Evolutionary conservation across 1,140 invertebrate species (phyloP).

Genomic region (Atta colombica): DNA sequence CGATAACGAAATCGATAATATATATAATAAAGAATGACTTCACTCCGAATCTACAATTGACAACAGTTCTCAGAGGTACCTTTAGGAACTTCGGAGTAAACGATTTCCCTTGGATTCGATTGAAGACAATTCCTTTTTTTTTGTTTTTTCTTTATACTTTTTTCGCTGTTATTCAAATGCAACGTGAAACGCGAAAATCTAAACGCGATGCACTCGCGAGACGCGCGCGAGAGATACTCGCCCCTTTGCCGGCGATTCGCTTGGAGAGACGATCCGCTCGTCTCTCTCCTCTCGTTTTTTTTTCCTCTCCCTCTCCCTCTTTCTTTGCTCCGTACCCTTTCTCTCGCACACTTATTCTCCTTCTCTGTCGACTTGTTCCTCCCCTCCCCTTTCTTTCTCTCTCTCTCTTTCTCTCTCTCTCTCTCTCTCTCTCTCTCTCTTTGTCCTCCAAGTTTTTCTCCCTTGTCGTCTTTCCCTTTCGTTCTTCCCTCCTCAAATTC

Average conservation of each 20-base stretch:
- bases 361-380: not conserved
- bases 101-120: not conserved
- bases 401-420: not conserved
- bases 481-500: not conserved
- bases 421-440: not conserved
- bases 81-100: not conserved
- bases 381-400: not conserved
- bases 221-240: constrained; percentile 1
- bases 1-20: constrained; percentile 23
- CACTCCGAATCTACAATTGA: not conserved
- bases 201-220: constrained; percentile 5
- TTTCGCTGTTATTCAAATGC: not conserved
- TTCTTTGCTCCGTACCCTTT: not conserved
- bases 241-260: constrained; percentile 4
- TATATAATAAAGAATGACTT: not conserved
- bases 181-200: not conserved
- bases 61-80: not conserved
- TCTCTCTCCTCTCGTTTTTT: constrained; percentile 8
- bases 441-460: not conserved
- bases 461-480: not conserved
- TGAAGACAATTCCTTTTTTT: not conserved
- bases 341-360: constrained; percentile 21
- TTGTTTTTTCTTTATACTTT: not conserved
- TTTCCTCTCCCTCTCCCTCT: not conserved
- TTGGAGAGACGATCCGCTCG: not conserved